These are phyloP conservation scores for Acrobasis repandana DNA, from an alignment of 2,888 invertebrate species.

Conservation along the genomic window DNA sequence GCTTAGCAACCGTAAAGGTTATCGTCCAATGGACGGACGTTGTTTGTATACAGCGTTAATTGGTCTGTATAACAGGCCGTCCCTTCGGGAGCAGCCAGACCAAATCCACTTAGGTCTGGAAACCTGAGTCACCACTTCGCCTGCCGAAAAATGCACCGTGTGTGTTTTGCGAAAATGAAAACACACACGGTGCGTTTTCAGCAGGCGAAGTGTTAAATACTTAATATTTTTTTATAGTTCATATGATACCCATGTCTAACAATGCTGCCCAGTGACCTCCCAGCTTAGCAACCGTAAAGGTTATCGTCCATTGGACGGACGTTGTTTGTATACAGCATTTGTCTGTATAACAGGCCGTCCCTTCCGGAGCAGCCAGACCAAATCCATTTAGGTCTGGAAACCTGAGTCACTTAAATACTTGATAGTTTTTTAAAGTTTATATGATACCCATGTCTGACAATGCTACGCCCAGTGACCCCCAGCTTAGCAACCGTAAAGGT, in stretches of 20 bases:
- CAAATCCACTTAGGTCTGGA: not conserved
- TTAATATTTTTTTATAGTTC: no score
- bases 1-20: constrained; percentile 31
- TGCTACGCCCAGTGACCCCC: constrained; percentile 23
- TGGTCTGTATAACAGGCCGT: constrained; percentile 18
- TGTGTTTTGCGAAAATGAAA: no score
- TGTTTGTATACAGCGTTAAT: not conserved
- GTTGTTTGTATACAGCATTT: constrained; percentile 2
- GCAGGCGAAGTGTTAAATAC: no score
- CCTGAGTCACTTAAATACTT: not conserved
- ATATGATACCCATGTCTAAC: no score
- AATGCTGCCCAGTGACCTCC: constrained; percentile 23
- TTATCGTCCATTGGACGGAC: constrained; percentile 28
- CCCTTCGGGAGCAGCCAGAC: constrained; percentile 19
- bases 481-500: constrained; percentile 31
- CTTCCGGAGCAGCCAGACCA: constrained; percentile 19
- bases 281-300: constrained; percentile 30
- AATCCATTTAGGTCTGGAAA: not conserved
- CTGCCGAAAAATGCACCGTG: no score
- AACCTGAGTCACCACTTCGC: not conserved
- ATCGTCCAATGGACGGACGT: constrained; percentile 27
- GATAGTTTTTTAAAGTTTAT: no score
- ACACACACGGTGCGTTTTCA: no score
- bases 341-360: constrained; percentile 18
- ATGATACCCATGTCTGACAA: constrained; percentile 3